Evolutionary conservation across 2,797 vertebrate species (phyloP), one percentile per base, ranked within the genome.

Genomic region (Fistularia tabacaria): DNA sequence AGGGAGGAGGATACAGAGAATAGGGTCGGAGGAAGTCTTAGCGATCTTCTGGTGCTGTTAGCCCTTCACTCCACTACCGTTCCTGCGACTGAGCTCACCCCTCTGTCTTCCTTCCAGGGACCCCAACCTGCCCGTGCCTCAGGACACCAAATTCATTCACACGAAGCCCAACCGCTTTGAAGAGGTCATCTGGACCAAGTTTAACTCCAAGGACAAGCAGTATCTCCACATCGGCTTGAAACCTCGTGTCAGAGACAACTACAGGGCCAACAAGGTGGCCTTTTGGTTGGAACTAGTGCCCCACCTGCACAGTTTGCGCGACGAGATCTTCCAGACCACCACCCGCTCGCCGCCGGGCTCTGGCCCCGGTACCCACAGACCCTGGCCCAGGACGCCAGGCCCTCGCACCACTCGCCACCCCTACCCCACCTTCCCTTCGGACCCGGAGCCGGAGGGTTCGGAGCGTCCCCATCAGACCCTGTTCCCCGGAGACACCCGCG

Each of bases 141-240:
- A 98, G 69, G 94, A 98, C 87, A 97, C 95, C 70, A 96, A 97
- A 82, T 98, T 97, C 80, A 97, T 98, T 80, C 95, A 98, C 88
- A 98, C 95, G 41, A 97, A 98, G 51, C 95, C 94, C 56, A 97
- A 97, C 80, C 95, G 95, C 64, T 98, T 97, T 11, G 95, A 98
- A 83, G 95, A 97, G 78, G 95, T 97, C 49, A 95, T 95, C 64
- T 98, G 95, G 94, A 95, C 93, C 73, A 96, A 96, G 88, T 97
- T 96, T 85, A 95, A 95, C 87, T 94, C 94, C 1, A 96, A 96
- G 73, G 94, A 96, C 85, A 97, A 96, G 80, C 94, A 95, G 73
- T 96, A 96, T 71, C 93, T 97, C 10, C 95, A 98, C 85, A 97
- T 97, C 0, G 94, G 95, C 55, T 81, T 98, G 57, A 98, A 98